Evolutionary conservation across 2,888 invertebrate genomes (phyloP), one percentile per base, ranked within the genome.

Genomic region (Calameuta pallipes): DNA sequence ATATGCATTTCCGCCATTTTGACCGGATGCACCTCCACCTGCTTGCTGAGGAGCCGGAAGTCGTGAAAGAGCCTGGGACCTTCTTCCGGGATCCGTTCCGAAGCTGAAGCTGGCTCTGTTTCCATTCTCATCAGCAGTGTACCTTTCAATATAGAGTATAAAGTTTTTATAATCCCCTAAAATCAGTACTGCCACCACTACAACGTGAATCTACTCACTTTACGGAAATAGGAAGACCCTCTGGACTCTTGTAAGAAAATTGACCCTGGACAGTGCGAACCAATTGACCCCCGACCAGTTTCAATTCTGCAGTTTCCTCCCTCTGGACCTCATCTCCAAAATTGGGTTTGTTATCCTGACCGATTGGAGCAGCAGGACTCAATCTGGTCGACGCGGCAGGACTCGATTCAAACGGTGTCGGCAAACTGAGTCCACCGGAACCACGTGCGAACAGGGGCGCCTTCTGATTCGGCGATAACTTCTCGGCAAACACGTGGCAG

Each of bases 111-210:
- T 90, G 13, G 91, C 91, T 75, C 86, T 82, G 68, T 89, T 90
- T 12, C 91, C 91, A 77, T 91, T 91, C 77, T 91, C 91, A 71
- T 91, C 91, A 3, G 91, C 90, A 76, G 82, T 86, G 79, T 91
- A 91, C 79, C 91, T 91, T 82, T 1, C 75, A 83, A 75, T n/a
- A 41, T 6, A 23, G 11, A 69, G 4, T 68, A 56, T 0, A 15
- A 70, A 35, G 12, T 75, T 75, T 12, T 11, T 15, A 41, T 15
- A 15, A 41, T 41, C 15, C 15, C 15, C 41, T 6, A 41, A 41
- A 15, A 41, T 15, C 41, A 41, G 1, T 41, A 6, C 41, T 15
- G 0, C 37, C 12, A 3, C 12, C 13, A 37, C 6, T 12, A 6
- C 4, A 15, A 15, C 15, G 1, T 15, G 4, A 1, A 2, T 34